These are phyloP conservation scores for Solenopsis invicta DNA, from an alignment of 1,140 invertebrate species.

Conservation along the genomic window DNA sequence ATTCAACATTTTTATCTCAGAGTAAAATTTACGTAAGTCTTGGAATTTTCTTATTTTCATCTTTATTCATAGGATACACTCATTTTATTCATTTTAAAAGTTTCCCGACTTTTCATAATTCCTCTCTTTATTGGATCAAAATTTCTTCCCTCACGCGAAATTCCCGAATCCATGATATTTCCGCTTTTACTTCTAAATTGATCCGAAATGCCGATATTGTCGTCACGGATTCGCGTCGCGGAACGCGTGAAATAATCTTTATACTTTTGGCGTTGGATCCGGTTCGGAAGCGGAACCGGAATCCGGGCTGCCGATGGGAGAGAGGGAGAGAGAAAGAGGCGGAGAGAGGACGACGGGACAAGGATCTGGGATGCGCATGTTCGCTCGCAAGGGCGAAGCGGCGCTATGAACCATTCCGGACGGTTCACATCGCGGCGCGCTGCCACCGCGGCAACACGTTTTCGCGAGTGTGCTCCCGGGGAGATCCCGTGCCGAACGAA, in stretches of 20 bases:
- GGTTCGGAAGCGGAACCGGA: slow-evolving; percentile 76
- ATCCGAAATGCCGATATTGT: neutral
- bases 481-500: neutral
- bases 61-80: neutral
- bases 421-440: slow-evolving; percentile 75
- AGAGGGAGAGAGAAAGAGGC: neutral
- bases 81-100: neutral
- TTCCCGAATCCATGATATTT: neutral
- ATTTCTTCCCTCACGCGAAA: neutral
- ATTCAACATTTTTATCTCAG: neutral
- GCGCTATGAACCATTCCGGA: slow-evolving; percentile 72
- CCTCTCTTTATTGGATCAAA: neutral
- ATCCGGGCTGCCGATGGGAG: slow-evolving; percentile 56
- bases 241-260: slow-evolving; percentile 74
- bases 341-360: neutral
- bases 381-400: slow-evolving; percentile 66
- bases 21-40: neutral
- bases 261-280: slow-evolving; percentile 70
- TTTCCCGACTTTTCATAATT: neutral
- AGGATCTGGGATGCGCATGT: slow-evolving; percentile 71
- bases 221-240: slow-evolving; percentile 41
- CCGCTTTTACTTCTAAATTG: neutral
- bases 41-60: neutral
- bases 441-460: slow-evolving; percentile 69
- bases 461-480: slow-evolving; percentile 22